A percentile compares a stretch with the other conserved stretches of the same genome.
Conservation (phyloP, 2,113 vertebrate species). For the Rallus limicola region DNA sequence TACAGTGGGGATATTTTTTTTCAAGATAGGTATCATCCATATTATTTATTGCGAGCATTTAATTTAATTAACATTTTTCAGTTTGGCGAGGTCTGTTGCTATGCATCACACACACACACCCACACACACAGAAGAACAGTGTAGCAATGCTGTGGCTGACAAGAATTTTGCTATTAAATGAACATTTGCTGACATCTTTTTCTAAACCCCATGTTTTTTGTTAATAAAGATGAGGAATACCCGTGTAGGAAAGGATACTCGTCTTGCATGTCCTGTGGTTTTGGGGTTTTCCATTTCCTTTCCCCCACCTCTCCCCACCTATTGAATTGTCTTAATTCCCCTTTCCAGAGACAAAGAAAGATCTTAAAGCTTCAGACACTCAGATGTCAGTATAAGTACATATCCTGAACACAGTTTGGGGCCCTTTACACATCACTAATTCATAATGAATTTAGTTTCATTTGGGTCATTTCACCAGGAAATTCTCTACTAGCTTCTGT, state of each 20-base stretch:
- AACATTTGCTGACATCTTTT: background rate
- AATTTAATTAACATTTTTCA: slow-evolving; percentile 29
- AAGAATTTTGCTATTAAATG: background rate
- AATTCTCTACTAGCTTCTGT: background rate
- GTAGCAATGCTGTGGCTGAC: background rate
- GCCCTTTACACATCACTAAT: background rate
- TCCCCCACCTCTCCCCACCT: background rate
- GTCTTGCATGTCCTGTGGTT: background rate
- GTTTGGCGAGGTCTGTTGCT: background rate
- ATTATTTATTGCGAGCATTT: background rate
- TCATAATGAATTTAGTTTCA: background rate
- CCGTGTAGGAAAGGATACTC: background rate
- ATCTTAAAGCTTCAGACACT: background rate
- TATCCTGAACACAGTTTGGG: background rate
- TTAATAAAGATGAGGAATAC: background rate
- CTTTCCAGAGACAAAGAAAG: background rate
- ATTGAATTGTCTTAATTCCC: background rate
- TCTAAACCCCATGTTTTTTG: background rate
- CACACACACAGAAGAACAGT: background rate
- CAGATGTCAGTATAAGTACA: background rate
- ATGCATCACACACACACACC: background rate
- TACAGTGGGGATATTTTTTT: background rate
- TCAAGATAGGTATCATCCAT: background rate
- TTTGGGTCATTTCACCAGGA: background rate
- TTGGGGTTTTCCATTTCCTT: too few relatives aligned